Evolutionary conservation across 2,797 vertebrate genomes (phyloP).

Genomic region (Diglossa cyanea): DNA sequence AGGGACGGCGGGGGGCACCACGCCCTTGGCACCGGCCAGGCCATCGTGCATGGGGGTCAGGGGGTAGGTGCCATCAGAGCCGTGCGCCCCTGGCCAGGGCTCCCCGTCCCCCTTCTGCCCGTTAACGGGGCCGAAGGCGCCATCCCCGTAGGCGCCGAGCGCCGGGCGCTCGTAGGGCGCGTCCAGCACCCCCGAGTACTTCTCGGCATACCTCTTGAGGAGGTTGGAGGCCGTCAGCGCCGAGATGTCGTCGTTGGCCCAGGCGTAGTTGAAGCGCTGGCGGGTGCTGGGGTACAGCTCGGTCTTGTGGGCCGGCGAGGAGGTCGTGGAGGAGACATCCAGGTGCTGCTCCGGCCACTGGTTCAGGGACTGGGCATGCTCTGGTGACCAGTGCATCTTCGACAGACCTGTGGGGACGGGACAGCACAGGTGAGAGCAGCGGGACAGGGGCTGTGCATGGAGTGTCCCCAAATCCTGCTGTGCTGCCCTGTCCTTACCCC

Average conservation of each 20-base stretch:
- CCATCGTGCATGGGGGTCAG: constrained; percentile 86
- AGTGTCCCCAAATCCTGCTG: fast-evolving
- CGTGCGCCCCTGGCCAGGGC: constrained; percentile 86
- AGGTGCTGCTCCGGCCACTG: constrained; percentile 99
- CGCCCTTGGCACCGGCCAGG: constrained; percentile 80
- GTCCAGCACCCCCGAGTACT: constrained; percentile 91
- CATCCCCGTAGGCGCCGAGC: constrained; percentile 84
- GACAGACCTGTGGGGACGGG: constrained; percentile 80
- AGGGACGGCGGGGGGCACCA: constrained; percentile 28
- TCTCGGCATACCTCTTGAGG: constrained; percentile 96
- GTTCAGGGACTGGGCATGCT: constrained; percentile 98
- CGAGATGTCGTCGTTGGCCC: constrained; percentile 98
- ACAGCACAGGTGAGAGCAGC: background rate
- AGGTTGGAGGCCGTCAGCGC: constrained; percentile 97
- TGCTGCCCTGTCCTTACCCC: fast-evolving
- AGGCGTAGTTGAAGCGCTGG: constrained; percentile 90
- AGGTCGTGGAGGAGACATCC: constrained; percentile 96
- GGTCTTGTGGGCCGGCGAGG: constrained; percentile 93
- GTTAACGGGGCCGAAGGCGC: constrained; percentile 82
- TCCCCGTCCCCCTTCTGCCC: constrained; percentile 89
- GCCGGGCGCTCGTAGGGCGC: constrained; percentile 88
- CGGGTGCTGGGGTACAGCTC: constrained; percentile 85
- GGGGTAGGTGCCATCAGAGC: constrained; percentile 83
- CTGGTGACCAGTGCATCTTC: constrained; percentile 99
- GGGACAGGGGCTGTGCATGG: fast-evolving